Base-by-base conservation (phyloP, 2,888 invertebrate genomes). In the Dromius quadrimaculatus region DNA sequence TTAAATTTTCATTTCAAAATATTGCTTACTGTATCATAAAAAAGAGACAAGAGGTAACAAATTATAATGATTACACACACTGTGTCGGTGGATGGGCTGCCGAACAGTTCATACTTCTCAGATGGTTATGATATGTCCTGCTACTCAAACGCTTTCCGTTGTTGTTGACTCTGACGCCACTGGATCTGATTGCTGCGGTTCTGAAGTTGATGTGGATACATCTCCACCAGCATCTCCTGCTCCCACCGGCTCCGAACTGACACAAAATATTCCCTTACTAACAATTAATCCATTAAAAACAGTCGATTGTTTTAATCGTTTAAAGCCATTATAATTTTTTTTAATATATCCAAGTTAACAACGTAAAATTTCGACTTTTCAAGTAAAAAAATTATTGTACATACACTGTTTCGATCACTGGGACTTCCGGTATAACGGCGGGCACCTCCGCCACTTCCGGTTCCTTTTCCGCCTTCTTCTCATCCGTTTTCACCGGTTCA, bases 11-110 rank as follows among this genome's bases (percentile, higher is more conserved):
- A 59, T 45, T 23, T 59, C 45, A 59, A 68, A 59, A 68, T 68
- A 68, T 68, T 68, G 68, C 68, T 68, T 68, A 68, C 68, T 59
- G 57, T 68, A 36, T 41, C 11, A 62, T 62, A 62, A 38, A 62
- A 38, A 41, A 23, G 38, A 41, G 38, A 41, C 3, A 41, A 41
- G 62, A 41, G 41, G 62, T 62, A 20, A 34, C 19, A 59, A 36
- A 36, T 59, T 34, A 59, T 59, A 59, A 59, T 57, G 57, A 59
- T 59, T 59, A 59, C 36, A 54, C 50, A 54, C 50, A 54, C 28
- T 28, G 50, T 47, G 59, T 59, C 11, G 59, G 9, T 32, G n/a
- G 50, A 28, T 54, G 23, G 28, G 50, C 22, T 47, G 22, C 47
- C 22, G 47, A 47, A 47, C 47, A 47, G 36, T 36, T 36, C 34